Conservation (phyloP, 2,113 vertebrate genomes). For the Probosciger aterrimus region DNA sequence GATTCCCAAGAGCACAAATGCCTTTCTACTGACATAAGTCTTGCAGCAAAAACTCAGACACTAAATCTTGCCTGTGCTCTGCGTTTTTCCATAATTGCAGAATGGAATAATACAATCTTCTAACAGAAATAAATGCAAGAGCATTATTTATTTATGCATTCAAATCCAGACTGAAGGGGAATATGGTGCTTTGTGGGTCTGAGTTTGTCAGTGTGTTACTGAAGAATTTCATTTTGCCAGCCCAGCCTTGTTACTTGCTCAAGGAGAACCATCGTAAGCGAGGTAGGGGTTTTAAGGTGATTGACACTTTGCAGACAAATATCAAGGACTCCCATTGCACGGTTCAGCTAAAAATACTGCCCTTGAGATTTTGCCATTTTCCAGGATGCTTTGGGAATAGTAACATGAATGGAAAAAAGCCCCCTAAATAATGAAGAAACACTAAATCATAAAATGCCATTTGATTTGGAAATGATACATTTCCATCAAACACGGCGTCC, state of each 20-base stretch:
- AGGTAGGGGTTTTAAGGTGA: constrained; percentile 10
- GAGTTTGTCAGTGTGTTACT: neutral
- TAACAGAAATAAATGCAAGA: constrained; percentile 16
- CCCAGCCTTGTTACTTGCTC: constrained; percentile 1
- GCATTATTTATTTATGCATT: constrained; percentile 16
- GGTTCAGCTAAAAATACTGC: neutral
- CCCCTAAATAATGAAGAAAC: neutral
- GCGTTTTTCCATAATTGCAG: constrained; percentile 26
- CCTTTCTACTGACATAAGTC: constrained; percentile 38
- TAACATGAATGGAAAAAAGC: neutral
- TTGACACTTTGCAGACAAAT: neutral
- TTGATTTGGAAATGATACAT: neutral
- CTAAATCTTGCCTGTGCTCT: neutral
- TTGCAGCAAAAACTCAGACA: neutral
- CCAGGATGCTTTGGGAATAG: neutral
- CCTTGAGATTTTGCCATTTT: neutral
- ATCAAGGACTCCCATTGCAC: neutral
- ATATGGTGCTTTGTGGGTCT: constrained; percentile 20
- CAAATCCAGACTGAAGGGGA: neutral
- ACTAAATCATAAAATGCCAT: neutral
- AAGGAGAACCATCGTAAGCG: neutral
- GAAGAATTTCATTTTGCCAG: constrained; percentile 32
- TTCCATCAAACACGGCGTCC: neutral
- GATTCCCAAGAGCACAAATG: constrained; percentile 51
- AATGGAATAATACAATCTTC: neutral